Evolutionary conservation across 2,113 vertebrate species (phyloP), one percentile per base, ranked within the genome.

Genomic region (Theristicus caerulescens): DNA sequence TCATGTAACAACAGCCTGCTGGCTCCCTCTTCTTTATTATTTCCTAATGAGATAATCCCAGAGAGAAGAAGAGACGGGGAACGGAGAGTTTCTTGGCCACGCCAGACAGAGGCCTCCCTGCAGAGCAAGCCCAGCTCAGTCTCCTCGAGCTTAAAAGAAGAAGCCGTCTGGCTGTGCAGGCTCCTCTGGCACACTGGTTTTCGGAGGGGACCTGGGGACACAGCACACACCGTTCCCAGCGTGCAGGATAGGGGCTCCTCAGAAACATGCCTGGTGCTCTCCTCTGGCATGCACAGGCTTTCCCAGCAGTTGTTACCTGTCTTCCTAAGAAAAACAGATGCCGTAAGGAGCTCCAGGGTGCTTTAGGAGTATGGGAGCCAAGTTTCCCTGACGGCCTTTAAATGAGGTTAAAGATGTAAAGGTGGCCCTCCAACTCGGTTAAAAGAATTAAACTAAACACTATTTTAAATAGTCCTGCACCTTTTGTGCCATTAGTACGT

Each of bases 221-320:
- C 18, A 22, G 44, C 3, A 3, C 1, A 0, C 1, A 1, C 54
- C 2, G 2, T 58, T 78, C 42, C 36, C 32, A 40, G 32, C 0
- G 0, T 8, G 20, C 1, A 0, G 52, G 14, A 52, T 3, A 46
- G n/a, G 44, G 21, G 8, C 17, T 84, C 42, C 72, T 86, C 73
- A 64, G 69, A n/a, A 69, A 71, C 40, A 46, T 12, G 71, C 54
- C 44, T 4, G 0, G 17, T 1, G 1, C 32, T 86, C 46, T 76
- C 52, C 73, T 49, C 58, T 54, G 85, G 46, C 71, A 51, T 32
- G 88, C 40, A 85, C 25, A 46, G 57, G 34, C 78, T 70, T 67
- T 44, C 59, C 64, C 42, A 62, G 86, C 1, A 0, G 10, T 31
- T 62, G 18, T 32, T 59, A 76, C 52, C 55, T 36, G 16, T 47